phyloP scores from a whole-genome alignment of 2,797 vertebrate genomes.

The Serranus cabrilla region DNA sequence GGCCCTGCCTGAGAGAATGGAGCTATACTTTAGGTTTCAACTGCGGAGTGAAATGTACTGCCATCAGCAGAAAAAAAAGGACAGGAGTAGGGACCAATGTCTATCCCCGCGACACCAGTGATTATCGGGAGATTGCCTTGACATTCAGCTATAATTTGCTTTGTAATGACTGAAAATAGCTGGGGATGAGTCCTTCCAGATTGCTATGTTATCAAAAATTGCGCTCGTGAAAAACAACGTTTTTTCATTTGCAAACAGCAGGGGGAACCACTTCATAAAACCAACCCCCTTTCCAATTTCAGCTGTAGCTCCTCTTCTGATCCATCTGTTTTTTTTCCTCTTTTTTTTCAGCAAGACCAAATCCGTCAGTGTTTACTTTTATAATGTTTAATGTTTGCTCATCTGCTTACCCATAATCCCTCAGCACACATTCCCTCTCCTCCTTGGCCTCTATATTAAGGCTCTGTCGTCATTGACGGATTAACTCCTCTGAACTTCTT shows the following conservation, averaged over 20 bases:
- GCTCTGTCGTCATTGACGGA: slow-evolving; percentile 66
- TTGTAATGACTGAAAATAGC: slow-evolving; percentile 78
- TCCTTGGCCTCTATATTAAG: slow-evolving; percentile 69
- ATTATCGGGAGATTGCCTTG: slow-evolving; percentile 79
- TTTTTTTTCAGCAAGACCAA: slow-evolving; percentile 16
- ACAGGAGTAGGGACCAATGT: slow-evolving; percentile 56
- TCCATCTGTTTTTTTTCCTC: not conserved
- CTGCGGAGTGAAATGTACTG: slow-evolving; percentile 66
- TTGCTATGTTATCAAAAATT: slow-evolving; percentile 73
- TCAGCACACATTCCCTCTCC: slow-evolving; percentile 65
- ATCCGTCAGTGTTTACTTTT: slow-evolving; percentile 75
- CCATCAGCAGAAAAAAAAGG: slow-evolving; percentile 67
- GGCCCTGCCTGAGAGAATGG: slow-evolving; percentile 63
- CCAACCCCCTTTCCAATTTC: slow-evolving; percentile 14
- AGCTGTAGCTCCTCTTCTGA: slow-evolving; percentile 21
- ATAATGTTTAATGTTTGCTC: slow-evolving; percentile 78
- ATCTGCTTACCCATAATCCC: slow-evolving; percentile 79
- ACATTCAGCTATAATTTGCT: slow-evolving; percentile 77
- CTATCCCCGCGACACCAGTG: slow-evolving; percentile 69
- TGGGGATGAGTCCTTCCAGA: slow-evolving; percentile 66
- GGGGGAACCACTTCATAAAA: slow-evolving; percentile 55
- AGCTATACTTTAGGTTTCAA: slow-evolving; percentile 68
- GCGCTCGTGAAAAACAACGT: slow-evolving; percentile 55
- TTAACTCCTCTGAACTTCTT: slow-evolving; percentile 73
- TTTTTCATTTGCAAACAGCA: slow-evolving; percentile 71